Percentiles rank a stretch among this genome's conserved stretches.
Conservation (phyloP, 2,888 invertebrate genomes). For the Theretra japonica region DNA sequence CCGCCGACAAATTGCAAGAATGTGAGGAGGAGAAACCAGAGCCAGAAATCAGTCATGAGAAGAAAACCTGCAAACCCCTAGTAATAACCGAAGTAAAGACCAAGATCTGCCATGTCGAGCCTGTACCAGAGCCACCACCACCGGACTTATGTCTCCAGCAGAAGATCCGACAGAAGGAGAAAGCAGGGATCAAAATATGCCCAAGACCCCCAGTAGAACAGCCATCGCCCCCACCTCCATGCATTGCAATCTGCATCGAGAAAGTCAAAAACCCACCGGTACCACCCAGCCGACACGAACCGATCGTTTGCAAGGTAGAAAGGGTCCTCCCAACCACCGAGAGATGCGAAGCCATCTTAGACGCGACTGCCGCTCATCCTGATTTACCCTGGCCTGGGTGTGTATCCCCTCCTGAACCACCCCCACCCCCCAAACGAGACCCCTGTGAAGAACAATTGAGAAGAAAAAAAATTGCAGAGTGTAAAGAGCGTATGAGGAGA, state of each 20-base stretch:
- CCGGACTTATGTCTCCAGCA: conserved; percentile 58
- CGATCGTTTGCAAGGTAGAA: conserved; percentile 54
- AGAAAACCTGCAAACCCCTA: conserved; percentile 18
- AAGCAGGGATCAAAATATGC: conserved; percentile 63
- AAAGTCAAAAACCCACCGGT: conserved; percentile 63
- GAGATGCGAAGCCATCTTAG: conserved; percentile 57
- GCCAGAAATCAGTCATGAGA: not conserved
- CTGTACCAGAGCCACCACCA: conserved; percentile 52
- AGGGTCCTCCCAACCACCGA: conserved; percentile 50
- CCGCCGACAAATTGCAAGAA: conserved; percentile 20
- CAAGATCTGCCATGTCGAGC: conserved; percentile 59
- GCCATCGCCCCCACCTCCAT: conserved; percentile 50
- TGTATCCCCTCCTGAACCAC: conserved; percentile 51
- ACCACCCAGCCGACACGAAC: conserved; percentile 35
- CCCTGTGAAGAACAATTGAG: conserved; percentile 58
- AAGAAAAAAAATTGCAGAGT: conserved; percentile 47
- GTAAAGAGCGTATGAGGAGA: conserved; percentile 59
- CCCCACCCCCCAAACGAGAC: conserved; percentile 53
- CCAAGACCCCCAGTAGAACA: conserved; percentile 49
- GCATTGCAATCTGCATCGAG: conserved; percentile 63
- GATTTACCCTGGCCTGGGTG: conserved; percentile 57
- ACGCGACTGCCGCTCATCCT: conserved; percentile 44
- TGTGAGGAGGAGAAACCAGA: conserved; percentile 1
- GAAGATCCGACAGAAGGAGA: conserved; percentile 49
- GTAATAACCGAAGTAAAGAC: conserved; percentile 51